Evolutionary conservation across 2,797 vertebrate genomes (phyloP).

Genomic region (Acrocephalus scirpaceus): DNA sequence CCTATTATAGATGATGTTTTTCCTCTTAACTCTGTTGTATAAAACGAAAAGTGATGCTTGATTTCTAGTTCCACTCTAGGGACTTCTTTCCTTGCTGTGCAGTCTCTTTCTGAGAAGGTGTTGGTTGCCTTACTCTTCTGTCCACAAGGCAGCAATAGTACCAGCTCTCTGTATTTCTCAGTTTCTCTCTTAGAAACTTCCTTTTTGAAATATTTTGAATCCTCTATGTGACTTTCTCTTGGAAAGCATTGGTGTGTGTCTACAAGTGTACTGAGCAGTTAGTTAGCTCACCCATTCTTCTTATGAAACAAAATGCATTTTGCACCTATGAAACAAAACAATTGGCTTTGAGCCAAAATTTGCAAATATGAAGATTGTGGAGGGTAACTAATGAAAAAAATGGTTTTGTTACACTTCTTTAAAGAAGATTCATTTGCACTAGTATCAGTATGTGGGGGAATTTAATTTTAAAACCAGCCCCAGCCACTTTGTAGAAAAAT

Average conservation of each 20-base stretch:
- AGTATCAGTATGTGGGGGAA: constrained; percentile 30
- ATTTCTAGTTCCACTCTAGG: background rate
- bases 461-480: constrained; percentile 50
- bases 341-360: constrained; percentile 9
- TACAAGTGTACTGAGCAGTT: constrained; percentile 29
- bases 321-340: constrained; percentile 60
- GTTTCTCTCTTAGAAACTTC: constrained; percentile 52
- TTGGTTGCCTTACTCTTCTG: background rate
- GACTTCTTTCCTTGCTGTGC: background rate
- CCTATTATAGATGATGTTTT: background rate
- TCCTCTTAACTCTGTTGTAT: background rate
- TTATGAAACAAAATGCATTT: constrained; percentile 49
- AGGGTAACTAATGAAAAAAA: constrained; percentile 7
- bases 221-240: constrained; percentile 25
- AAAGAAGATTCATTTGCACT: constrained; percentile 34
- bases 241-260: constrained; percentile 23
- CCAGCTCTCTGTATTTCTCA: background rate
- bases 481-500: constrained; percentile 47
- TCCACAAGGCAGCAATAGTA: background rate
- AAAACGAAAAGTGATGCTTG: background rate
- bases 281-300: constrained; percentile 62
- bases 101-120: background rate
- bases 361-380: background rate
- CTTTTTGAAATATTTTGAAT: constrained; percentile 58
- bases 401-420: background rate